Percentiles rank a stretch among this genome's conserved stretches.
These are phyloP conservation scores for Epistrophe grossulariae DNA, from an alignment of 2,888 invertebrate species.

Conservation along the genomic window DNA sequence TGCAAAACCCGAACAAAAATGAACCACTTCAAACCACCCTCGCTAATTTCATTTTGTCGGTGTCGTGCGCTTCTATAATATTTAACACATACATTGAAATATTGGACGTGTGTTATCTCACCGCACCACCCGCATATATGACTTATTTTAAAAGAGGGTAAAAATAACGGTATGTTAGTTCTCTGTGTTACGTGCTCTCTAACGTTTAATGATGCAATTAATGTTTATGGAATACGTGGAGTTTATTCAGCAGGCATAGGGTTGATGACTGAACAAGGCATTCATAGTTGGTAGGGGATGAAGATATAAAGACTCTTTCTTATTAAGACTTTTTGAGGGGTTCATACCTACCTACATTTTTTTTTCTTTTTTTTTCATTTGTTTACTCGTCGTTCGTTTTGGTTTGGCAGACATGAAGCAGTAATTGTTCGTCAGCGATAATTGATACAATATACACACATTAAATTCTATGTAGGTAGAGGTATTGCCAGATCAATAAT, in stretches of 20 bases:
- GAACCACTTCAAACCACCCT: constrained; percentile 34
- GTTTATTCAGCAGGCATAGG: constrained; percentile 17
- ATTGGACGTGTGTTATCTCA: constrained; percentile 22
- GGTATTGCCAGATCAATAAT: constrained; percentile 17
- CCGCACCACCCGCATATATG: constrained; percentile 39
- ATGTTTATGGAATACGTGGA: constrained; percentile 57
- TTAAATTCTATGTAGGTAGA: constrained; percentile 11
- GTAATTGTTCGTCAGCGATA: constrained; percentile 66
- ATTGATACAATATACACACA: constrained; percentile 57
- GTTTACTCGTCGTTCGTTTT: constrained; percentile 38
- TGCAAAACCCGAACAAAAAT: not conserved
- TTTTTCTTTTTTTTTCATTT: not conserved
- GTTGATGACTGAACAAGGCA: constrained; percentile 42
- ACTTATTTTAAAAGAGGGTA: not conserved
- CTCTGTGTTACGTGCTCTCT: constrained; percentile 43
- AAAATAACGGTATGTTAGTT: constrained; percentile 15
- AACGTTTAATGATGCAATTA: constrained; percentile 73
- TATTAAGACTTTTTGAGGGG: constrained; percentile 64
- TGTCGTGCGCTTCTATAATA: constrained; percentile 47
- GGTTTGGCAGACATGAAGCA: constrained; percentile 52
- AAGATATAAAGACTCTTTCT: constrained; percentile 37
- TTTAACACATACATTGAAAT: constrained; percentile 42
- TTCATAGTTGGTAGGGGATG: constrained; percentile 16
- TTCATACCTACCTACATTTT: constrained; percentile 37
- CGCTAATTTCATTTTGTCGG: constrained; percentile 52